These are phyloP conservation scores for Antennarius striatus DNA, from an alignment of 2,113 vertebrate species.

Conservation along the genomic window DNA sequence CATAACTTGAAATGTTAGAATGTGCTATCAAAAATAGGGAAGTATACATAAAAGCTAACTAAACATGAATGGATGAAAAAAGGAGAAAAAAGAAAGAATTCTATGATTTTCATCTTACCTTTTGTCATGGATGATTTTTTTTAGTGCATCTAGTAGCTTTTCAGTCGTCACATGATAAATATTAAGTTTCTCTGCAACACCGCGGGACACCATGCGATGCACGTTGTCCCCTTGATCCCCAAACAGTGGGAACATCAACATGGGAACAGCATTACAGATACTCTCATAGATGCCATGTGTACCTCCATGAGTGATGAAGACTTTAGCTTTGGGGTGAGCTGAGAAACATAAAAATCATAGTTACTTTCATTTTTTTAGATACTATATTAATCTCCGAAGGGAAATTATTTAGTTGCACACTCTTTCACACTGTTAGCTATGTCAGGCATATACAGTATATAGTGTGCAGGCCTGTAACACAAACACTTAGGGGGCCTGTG, in stretches of 20 bases:
- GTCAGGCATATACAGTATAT: no score
- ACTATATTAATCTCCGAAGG: no score
- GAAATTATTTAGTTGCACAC: no score
- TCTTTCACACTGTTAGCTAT: no score
- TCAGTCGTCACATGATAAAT: constrained; percentile 82
- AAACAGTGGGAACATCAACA: constrained; percentile 92
- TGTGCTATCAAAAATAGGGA: no score
- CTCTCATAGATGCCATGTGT: constrained; percentile 90
- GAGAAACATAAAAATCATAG: constrained; percentile 14
- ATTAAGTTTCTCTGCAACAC: constrained; percentile 82
- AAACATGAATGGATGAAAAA: no score
- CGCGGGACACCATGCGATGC: constrained; percentile 80
- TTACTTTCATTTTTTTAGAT: no score
- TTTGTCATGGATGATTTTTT: constrained; percentile 83
- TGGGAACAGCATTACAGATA: constrained; percentile 90
- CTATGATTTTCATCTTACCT: constrained; percentile 74
- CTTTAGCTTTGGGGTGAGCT: constrained; percentile 90
- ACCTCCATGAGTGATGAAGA: constrained; percentile 92
- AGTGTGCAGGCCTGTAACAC: no score
- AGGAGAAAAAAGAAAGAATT: no score
- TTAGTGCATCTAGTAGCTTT: constrained; percentile 80
- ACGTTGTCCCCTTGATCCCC: constrained; percentile 92
- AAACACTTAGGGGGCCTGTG: no score
- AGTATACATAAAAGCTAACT: no score
- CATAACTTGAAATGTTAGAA: no score